Base-by-base conservation (phyloP, 23 tunicate genomes). In the Botrylloides violaceus region DNA sequence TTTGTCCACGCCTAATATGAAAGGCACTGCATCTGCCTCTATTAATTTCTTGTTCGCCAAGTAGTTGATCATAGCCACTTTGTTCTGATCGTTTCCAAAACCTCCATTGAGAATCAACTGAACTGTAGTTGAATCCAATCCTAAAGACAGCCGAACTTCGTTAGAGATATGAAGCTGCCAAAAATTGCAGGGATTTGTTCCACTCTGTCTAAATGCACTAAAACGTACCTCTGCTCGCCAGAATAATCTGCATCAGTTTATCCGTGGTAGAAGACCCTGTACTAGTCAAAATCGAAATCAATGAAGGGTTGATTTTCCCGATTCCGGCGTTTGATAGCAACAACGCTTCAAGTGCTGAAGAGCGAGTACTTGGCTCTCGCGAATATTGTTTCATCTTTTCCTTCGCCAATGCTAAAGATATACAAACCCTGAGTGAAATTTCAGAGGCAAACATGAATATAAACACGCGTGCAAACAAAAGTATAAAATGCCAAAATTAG, bases 101-200 rank as follows among this genome's bases (percentile, higher is more conserved):
- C 90, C 97, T 12, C 82, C 85, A 37, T 83, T 90, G 24, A 90
- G 75, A 26, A 90, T 50, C 36, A 90, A 57, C 34, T 90, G 97
- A 23, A 73, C 73, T 31, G 77, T 50, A 24, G 82, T 49, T 27
- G 91, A 53, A 39, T 78, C 83, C 2, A 84, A 64, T 58, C 62
- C 79, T 75, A 75, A 34, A 64, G 61, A 61, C 15, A 34, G 15
- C 12, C 64, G 64, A 59, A 22, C 9, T 59, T 12, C 23, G 64
- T n/a, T 59, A 20, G 18, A 59, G 9, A 9, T 43, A 43, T 43
- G 9, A 23, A 58, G 62, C 62, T 23, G 62, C 62, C 12, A 58
- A 58, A 4, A 58, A 58, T 58, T 58, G 62, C 62, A 58, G 23
- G 29, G 26, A 23, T 9, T 58, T 58, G 5, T 58, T n/a, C n/a